phyloP scores from a whole-genome alignment of 2,888 invertebrate species.

The Osmoderma eremita region DNA sequence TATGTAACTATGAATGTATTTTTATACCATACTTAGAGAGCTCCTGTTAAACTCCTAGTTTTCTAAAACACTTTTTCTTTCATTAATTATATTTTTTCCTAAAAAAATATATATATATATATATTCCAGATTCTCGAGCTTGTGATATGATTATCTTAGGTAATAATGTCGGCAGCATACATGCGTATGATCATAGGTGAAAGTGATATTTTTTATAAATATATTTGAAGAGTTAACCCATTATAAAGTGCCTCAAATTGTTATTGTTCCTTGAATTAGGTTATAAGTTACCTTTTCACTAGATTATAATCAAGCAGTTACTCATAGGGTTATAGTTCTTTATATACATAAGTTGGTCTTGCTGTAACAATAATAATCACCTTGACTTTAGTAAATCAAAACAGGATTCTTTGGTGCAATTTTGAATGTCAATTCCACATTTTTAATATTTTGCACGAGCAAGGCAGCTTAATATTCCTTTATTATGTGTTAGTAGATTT shows the following conservation, averaged over 20 bases:
- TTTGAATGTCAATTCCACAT: constrained; percentile 22
- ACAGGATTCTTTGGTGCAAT: constrained; percentile 36
- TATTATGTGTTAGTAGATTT: constrained; percentile 41
- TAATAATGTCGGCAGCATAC: constrained; percentile 43
- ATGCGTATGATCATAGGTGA: constrained; percentile 45
- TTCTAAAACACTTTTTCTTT: constrained; percentile 24
- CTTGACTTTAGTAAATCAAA: constrained; percentile 2
- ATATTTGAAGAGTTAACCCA: constrained; percentile 51
- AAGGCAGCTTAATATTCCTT: constrained; percentile 44
- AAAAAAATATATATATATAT: constrained; percentile 21
- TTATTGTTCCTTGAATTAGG: constrained; percentile 54
- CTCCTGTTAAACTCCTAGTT: constrained; percentile 17
- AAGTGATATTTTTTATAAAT: constrained; percentile 53
- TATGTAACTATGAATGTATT: constrained; percentile 13
- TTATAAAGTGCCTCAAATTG: constrained; percentile 55
- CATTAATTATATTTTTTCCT: constrained; percentile 3
- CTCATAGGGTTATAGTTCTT: constrained; percentile 28
- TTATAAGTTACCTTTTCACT: constrained; percentile 50
- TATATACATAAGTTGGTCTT: constrained; percentile 40
- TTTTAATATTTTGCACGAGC: constrained; percentile 24
- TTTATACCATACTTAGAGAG: constrained; percentile 28
- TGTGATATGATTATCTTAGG: constrained; percentile 43
- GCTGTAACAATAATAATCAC: constrained; percentile 13
- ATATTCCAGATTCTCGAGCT: constrained; percentile 42
- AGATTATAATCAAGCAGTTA: constrained; percentile 33